phyloP scores from a whole-genome alignment of 2,113 vertebrate genomes.

The Calonectris borealis region DNA sequence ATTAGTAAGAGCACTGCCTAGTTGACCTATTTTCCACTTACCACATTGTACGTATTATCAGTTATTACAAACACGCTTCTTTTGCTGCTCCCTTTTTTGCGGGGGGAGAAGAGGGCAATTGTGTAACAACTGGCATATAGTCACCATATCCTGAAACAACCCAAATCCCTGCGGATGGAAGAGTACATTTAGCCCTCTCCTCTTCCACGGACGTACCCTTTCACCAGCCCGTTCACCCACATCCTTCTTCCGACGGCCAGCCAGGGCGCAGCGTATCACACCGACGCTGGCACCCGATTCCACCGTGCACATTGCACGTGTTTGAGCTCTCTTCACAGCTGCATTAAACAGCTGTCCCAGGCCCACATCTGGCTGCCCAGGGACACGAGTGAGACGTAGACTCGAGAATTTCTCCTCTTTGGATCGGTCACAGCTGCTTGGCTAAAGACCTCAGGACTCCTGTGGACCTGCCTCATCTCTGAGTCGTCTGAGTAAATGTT shows the following conservation, averaged over 20 bases:
- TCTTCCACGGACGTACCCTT: accelerated
- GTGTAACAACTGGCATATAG: background rate
- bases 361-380: background rate
- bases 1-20: background rate
- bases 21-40: slow-evolving; percentile 14
- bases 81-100: background rate
- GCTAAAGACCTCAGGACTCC: background rate
- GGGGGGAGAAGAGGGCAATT: background rate
- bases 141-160: background rate
- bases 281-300: background rate
- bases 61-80: background rate
- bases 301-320: accelerated
- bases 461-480: background rate
- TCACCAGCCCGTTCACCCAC: background rate
- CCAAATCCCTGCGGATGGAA: background rate
- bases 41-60: background rate
- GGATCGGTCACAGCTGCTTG: background rate
- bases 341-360: background rate
- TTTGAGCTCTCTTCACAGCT: background rate
- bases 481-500: background rate
- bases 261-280: background rate
- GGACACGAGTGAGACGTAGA: background rate
- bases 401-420: background rate
- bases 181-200: background rate
- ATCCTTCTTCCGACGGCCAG: background rate